Evolutionary conservation across 2,888 invertebrate genomes (phyloP).

Genomic region (Incurvaria masculella): DNA sequence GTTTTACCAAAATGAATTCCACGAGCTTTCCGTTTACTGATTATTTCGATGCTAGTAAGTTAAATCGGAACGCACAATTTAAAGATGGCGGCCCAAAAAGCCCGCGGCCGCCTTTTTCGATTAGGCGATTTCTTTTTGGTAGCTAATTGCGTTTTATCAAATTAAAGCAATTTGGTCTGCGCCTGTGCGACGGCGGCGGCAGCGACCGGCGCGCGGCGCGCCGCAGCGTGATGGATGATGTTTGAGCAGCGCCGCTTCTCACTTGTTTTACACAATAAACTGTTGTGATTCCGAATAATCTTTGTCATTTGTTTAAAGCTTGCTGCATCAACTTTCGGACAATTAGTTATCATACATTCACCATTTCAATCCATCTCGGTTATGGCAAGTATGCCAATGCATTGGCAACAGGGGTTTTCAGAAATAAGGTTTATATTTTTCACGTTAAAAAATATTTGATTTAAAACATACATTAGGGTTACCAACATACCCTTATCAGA

Average conservation of each 20-base stretch:
- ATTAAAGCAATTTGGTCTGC: conserved; percentile 42
- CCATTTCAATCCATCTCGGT: too few species aligned
- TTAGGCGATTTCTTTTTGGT: conserved; percentile 52
- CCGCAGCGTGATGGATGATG: conserved; percentile 46
- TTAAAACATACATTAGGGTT: too few species aligned
- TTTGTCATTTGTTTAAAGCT: conserved; percentile 39
- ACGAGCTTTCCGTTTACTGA: too few species aligned
- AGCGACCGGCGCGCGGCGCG: conserved; percentile 23
- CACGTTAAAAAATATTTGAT: too few species aligned
- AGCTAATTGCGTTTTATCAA: conserved; percentile 58
- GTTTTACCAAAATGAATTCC: too few species aligned
- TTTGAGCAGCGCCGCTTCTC: conserved; percentile 39
- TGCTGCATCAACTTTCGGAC: too few species aligned
- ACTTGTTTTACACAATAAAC: conserved; percentile 53
- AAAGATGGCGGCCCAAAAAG: conserved; percentile 25
- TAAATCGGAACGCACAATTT: conserved; percentile 29
- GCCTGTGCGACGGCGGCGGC: conserved; percentile 10
- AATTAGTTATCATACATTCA: too few species aligned
- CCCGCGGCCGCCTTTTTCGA: conserved; percentile 36
- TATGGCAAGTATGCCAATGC: too few species aligned
- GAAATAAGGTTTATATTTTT: too few species aligned
- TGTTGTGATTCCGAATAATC: conserved; percentile 49
- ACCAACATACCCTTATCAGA: too few species aligned
- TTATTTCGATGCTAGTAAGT: too few species aligned
- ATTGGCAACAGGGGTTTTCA: too few species aligned